Percentiles rank a stretch among this genome's conserved stretches.
phyloP scores from a whole-genome alignment of 2,888 invertebrate genomes.

The Merodon equestris region DNA sequence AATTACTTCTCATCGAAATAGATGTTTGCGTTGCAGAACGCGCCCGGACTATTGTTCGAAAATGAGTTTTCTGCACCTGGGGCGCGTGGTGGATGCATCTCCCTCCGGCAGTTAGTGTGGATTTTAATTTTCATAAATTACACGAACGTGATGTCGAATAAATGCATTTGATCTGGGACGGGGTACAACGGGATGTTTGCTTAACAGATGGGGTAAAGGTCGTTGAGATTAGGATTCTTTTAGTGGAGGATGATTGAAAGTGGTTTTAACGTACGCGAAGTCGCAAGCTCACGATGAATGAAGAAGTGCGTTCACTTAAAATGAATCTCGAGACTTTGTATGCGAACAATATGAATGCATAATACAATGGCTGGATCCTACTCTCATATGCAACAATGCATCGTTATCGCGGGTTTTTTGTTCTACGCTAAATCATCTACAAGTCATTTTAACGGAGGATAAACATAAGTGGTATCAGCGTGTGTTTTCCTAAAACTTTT shows the following conservation, averaged over 20 bases:
- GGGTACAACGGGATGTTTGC: too few relatives aligned
- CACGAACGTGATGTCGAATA: slow-evolving; percentile 53
- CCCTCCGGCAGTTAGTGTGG: slow-evolving; percentile 11
- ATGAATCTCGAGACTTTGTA: too few relatives aligned
- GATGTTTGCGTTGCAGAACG: slow-evolving; percentile 29
- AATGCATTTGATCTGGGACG: slow-evolving; percentile 26
- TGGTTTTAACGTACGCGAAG: background rate
- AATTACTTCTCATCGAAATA: slow-evolving; percentile 17
- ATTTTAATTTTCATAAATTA: slow-evolving; percentile 60
- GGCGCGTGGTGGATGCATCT: slow-evolving; percentile 19
- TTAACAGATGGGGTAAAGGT: background rate
- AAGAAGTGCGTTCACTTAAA: too few relatives aligned
- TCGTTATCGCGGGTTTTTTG: too few relatives aligned
- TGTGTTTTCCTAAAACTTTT: too few relatives aligned
- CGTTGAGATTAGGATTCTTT: slow-evolving; percentile 1
- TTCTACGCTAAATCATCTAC: too few relatives aligned
- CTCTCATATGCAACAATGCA: too few relatives aligned
- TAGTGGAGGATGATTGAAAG: slow-evolving; percentile 1
- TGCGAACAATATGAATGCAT: too few relatives aligned
- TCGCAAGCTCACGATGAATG: too few relatives aligned
- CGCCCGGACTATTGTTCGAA: slow-evolving; percentile 5
- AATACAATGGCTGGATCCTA: too few relatives aligned
- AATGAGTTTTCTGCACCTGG: slow-evolving; percentile 50
- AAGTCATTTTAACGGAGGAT: too few relatives aligned
- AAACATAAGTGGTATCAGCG: too few relatives aligned